Evolutionary conservation across 2,797 vertebrate genomes (phyloP), one percentile per base, ranked within the genome.

Genomic region (Tenualosa thibaudeaui): DNA sequence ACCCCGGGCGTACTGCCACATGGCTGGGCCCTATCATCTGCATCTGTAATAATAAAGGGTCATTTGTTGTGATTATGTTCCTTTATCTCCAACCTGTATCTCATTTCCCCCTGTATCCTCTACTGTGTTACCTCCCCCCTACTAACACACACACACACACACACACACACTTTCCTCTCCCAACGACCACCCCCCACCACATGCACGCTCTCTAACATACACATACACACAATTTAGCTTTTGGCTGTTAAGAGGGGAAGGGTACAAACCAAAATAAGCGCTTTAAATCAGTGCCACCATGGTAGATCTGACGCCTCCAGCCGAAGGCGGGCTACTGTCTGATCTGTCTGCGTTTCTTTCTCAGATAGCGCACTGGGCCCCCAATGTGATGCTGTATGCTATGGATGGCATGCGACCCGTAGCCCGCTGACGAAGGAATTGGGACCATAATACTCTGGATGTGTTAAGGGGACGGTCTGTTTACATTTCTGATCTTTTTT

Each of bases 31-130:
- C 91, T 94, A 95, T 95, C 96, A 94, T 95, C 93, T 83, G 93
- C 96, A 97, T 97, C 96, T 97, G 96, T 95, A 96, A 97, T 96
- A 98, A 97, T 96, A 96, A 95, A 93, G 95, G 93, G 91, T 95
- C 92, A 93, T 95, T 95, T 95, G 94, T 96, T 96, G 93, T 95
- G 95, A 96, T 97, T 96, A 95, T 88, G 92, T 91, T 88, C 90
- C 94, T 93, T 96, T 96, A 96, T 97, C 95, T 96, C 90, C 90
- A 90, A 96, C 93, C 95, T 96, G 95, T 93, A 95, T 96, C 95
- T 96, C 92, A 95, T 96, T 96, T 95, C 94, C 95, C 93, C 10
- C 12, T 22, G 19, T 91, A 90, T 92, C 92, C 89, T 92, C 92
- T 92, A 91, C 86, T 83, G 91, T 91, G 91, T 85, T 94, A 90